Evolutionary conservation across 1,140 invertebrate species (phyloP), one percentile per base, ranked within the genome.

Genomic region (Stegodyphus mimosarum): DNA sequence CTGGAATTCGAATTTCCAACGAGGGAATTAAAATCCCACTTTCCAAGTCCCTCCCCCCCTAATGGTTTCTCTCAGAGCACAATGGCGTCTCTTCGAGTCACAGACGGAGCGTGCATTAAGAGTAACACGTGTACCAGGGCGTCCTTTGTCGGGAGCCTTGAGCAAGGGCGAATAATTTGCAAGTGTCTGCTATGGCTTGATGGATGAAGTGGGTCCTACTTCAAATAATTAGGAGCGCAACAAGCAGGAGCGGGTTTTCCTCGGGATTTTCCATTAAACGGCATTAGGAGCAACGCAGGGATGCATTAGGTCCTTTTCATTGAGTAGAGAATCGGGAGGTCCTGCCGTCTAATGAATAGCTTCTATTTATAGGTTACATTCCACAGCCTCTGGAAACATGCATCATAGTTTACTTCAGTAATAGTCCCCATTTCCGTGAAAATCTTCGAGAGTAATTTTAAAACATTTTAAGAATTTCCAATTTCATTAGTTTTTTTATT

Each of bases 211-310:
- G 77, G 18, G 66, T 17, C 17, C 64, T 81, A 63, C 78, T 81
- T 81, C 69, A 72, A 81, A 81, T 81, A 81, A 81, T 81, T 81
- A 81, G 69, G 78, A 71, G 33, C 64, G 64, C 64, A 67, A 67
- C 64, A 67, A 67, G 67, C 49, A 64, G 33, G 51, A 17, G 52
- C 17, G n/a, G 70, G 49, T 33, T 71, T 71, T 71, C 69, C 77
- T 70, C 66, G 66, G 69, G 77, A 71, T 81, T 72, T 81, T 81
- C 78, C 78, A 81, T 81, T 81, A 81, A 81, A 81, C 78, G 78
- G 69, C 78, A 81, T 81, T 81, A 81, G 69, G 69, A 79, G 66
- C 64, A 53, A 55, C 66, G 49, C 15, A 10, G 15, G 9, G 55
- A 60, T 15, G 55, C 15, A 9, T 60, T 15, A 10, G 9, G 9